Evolutionary conservation across 2,113 vertebrate genomes (phyloP).

Genomic region (Tragulus kanchil): DNA sequence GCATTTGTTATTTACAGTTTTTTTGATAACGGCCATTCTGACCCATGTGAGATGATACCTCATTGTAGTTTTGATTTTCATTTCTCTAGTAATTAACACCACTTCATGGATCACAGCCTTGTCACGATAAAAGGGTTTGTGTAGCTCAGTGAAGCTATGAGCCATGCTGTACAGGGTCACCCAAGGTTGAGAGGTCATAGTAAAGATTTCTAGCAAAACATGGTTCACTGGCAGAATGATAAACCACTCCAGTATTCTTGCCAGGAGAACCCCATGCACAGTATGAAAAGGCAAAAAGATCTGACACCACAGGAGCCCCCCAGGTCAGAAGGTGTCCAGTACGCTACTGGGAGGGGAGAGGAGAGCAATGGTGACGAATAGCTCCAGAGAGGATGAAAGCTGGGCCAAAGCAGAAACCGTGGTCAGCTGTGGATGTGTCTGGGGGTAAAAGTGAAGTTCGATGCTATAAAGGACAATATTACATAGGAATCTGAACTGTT

Average conservation of each 20-base stretch:
- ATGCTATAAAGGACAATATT: background rate
- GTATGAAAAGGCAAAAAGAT: background rate
- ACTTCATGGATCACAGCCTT: background rate
- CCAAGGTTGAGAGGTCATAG: background rate
- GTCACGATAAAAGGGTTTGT: background rate
- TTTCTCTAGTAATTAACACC: background rate
- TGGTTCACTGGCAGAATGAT: background rate
- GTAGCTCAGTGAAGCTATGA: background rate
- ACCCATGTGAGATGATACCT: background rate
- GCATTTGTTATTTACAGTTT: background rate
- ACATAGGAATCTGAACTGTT: background rate
- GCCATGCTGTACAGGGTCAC: background rate
- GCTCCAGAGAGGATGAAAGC: background rate
- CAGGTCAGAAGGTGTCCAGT: accelerated
- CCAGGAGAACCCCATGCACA: background rate
- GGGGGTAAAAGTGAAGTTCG: background rate
- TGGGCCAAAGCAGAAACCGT: accelerated
- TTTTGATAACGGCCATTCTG: background rate
- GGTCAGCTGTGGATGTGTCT: background rate
- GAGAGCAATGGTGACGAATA: background rate
- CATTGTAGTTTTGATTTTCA: background rate
- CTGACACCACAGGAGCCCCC: accelerated
- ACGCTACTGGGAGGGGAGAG: background rate
- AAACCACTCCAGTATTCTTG: background rate
- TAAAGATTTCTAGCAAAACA: background rate